phyloP scores from a whole-genome alignment of 2,888 invertebrate genomes.

The Aleiodes testaceus region DNA sequence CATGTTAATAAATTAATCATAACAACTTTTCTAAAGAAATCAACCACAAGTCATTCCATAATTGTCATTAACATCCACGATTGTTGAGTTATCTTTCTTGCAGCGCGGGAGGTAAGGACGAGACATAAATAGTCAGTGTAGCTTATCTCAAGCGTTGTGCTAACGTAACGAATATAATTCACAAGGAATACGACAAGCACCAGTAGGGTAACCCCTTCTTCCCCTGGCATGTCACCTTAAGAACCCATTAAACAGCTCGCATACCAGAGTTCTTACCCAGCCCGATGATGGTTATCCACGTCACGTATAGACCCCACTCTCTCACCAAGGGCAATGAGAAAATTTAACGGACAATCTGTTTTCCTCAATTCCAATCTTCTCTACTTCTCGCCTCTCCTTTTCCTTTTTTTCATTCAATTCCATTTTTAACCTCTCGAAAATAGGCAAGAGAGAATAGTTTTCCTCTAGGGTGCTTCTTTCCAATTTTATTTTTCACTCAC shows the following conservation, averaged over 20 bases:
- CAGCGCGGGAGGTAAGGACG: not conserved
- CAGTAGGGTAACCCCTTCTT: not conserved
- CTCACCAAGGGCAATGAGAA: conserved; percentile 52
- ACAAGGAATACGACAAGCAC: conserved; percentile 2
- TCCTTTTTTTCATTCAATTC: not conserved
- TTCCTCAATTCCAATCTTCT: conserved; percentile 27
- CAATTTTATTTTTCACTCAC: conserved; percentile 30
- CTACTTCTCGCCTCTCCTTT: not conserved
- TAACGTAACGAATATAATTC: conserved; percentile 41
- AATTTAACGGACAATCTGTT: conserved; percentile 57
- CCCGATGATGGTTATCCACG: conserved; percentile 56
- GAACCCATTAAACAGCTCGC: conserved; percentile 60
- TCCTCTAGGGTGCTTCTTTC: conserved; percentile 12
- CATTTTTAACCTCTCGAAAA: not conserved
- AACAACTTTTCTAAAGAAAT: too few relatives aligned
- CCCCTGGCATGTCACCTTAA: conserved; percentile 55
- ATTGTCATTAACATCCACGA: not conserved
- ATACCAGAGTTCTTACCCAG: conserved; percentile 41
- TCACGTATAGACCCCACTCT: conserved; percentile 45
- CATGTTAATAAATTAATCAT: too few relatives aligned
- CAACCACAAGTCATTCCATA: too few relatives aligned
- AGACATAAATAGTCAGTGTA: conserved; percentile 25
- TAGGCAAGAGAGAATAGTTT: not conserved
- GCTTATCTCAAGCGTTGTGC: conserved; percentile 33
- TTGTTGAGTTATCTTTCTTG: conserved; percentile 33